Conservation (phyloP, 2,113 vertebrate species). For the Toxotes chatareus region DNA sequence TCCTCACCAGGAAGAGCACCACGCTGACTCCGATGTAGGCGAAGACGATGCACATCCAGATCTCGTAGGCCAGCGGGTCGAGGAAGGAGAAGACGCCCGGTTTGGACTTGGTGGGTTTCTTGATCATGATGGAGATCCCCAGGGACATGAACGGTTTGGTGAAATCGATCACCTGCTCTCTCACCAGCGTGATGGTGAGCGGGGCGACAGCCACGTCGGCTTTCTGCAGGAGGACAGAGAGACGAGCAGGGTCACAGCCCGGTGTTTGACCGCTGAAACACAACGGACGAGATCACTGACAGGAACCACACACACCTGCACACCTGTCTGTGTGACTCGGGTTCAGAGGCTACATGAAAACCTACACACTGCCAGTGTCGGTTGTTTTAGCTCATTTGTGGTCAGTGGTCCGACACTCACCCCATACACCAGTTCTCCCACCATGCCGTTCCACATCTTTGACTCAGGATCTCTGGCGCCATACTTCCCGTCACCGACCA, state of each 20-base stretch:
- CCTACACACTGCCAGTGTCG: too few species aligned
- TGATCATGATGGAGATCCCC: constrained; percentile 99
- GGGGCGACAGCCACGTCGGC: constrained; percentile 97
- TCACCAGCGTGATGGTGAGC: constrained; percentile 96
- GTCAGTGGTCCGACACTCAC: constrained; percentile 80
- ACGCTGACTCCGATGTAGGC: constrained; percentile 99
- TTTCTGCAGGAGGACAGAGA: constrained; percentile 82
- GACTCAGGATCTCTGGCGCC: constrained; percentile 90
- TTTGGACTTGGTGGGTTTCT: constrained; percentile 98
- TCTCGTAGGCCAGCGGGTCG: constrained; percentile 98
- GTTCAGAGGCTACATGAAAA: too few species aligned
- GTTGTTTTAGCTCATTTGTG: too few species aligned
- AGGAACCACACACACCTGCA: too few species aligned
- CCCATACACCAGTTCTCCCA: constrained; percentile 97
- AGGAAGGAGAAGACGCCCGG: constrained; percentile 98
- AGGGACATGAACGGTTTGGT: constrained; percentile 99
- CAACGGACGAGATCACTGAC: not conserved
- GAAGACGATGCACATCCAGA: constrained; percentile 99
- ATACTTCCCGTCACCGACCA: constrained; percentile 95
- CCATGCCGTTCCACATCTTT: constrained; percentile 98
- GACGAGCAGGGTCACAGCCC: not conserved
- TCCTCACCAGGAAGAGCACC: constrained; percentile 94
- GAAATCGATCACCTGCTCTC: constrained; percentile 99
- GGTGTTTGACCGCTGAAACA: too few species aligned
- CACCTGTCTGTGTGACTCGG: too few species aligned